A percentile compares a stretch with the other conserved stretches of the same genome.
Conservation (phyloP, 2,797 vertebrate genomes). For the Hoplostethus mediterraneus region DNA sequence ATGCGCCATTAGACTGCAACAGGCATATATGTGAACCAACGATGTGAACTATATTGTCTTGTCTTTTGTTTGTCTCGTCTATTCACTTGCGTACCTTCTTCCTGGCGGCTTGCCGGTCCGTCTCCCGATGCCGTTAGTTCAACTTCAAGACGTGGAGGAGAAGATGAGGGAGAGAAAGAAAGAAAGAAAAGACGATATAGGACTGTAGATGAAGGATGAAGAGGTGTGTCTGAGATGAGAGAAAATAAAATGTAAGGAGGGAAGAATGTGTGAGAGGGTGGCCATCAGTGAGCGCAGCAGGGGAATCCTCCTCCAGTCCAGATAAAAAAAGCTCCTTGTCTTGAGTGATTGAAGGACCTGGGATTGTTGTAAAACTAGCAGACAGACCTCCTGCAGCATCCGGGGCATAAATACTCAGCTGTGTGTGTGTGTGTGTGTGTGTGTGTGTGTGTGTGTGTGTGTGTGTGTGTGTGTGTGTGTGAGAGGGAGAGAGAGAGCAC, state of each 20-base stretch:
- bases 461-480: neutral
- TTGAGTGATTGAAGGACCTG: constrained; percentile 28
- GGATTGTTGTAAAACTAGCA: constrained; percentile 37
- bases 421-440: neutral
- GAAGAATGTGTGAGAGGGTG: constrained; percentile 9
- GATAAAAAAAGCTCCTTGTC: constrained; percentile 54
- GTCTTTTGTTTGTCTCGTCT: neutral
- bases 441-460: constrained; percentile 10
- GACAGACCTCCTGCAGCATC: constrained; percentile 28
- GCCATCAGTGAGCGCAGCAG: constrained; percentile 23
- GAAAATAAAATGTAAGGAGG: constrained; percentile 7
- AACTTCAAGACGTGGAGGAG: constrained; percentile 17
- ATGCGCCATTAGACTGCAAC: constrained; percentile 20
- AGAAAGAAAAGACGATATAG: constrained; percentile 20
- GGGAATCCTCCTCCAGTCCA: constrained; percentile 37
- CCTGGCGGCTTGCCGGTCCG: neutral
- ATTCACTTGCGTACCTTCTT: neutral
- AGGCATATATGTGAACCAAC: neutral
- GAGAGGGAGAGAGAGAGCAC: neutral
- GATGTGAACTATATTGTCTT: constrained; percentile 2
- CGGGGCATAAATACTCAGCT: constrained; percentile 21
- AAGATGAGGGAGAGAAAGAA: constrained; percentile 21
- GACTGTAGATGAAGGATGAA: constrained; percentile 19
- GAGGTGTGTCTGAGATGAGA: constrained; percentile 24
- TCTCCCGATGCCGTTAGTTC: constrained; percentile 12